Evolutionary conservation across 2,888 invertebrate species (phyloP).

Genomic region (Dynastes grantii): DNA sequence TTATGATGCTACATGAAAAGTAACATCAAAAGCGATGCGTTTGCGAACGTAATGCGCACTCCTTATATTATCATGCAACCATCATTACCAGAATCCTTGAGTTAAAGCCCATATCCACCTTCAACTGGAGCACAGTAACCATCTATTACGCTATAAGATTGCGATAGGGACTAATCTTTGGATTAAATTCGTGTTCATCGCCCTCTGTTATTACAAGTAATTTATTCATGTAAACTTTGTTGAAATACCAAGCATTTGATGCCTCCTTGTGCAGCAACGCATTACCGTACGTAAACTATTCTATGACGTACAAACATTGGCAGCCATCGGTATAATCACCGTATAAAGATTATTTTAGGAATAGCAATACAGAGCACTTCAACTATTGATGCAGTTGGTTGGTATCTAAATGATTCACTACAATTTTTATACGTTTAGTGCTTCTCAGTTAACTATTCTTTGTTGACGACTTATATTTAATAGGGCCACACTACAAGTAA

Average conservation of each 20-base stretch:
- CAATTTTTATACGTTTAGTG: too few relatives aligned
- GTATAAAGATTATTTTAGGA: slow-evolving; percentile 7
- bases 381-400: not conserved
- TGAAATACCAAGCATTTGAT: slow-evolving; percentile 36
- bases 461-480: too few relatives aligned
- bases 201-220: slow-evolving; percentile 40
- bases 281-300: slow-evolving; percentile 35
- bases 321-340: slow-evolving; percentile 7
- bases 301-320: slow-evolving; percentile 11
- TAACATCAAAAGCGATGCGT: not conserved
- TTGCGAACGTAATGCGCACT: not conserved
- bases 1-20: not conserved
- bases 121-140: not conserved
- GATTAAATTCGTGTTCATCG: slow-evolving; percentile 21
- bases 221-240: slow-evolving; percentile 46
- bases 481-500: too few relatives aligned
- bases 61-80: slow-evolving; percentile 1
- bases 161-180: slow-evolving; percentile 35
- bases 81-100: not conserved
- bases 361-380: not conserved
- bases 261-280: not conserved
- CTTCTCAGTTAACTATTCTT: too few relatives aligned
- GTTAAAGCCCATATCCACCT: not conserved
- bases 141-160: slow-evolving; percentile 11
- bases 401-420: too few relatives aligned